Conservation (phyloP, 92 coral and sea anemone genomes). For the Virgularia gustaviana region DNA sequence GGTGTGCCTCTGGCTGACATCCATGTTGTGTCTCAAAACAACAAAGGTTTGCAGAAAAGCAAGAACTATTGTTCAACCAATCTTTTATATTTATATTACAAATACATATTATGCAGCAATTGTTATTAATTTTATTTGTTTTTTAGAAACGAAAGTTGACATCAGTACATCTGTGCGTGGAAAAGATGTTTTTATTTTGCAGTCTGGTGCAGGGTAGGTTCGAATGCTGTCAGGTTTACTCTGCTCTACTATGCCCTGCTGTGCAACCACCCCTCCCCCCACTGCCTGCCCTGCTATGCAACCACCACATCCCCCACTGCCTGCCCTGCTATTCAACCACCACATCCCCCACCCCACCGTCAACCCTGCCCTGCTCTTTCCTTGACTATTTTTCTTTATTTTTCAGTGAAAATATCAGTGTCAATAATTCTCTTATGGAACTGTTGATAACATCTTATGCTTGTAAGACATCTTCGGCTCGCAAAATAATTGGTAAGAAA, state of each 20-base stretch:
- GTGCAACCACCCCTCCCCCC: no score
- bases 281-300: no score
- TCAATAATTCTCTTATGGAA: conserved; percentile 94
- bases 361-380: no score
- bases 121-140: background rate
- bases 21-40: conserved; percentile 65
- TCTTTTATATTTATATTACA: background rate
- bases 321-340: no score
- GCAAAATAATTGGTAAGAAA: conserved; percentile 72
- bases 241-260: no score
- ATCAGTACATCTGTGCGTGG: conserved; percentile 84
- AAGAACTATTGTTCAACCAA: background rate
- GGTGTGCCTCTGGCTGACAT: conserved; percentile 78
- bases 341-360: no score
- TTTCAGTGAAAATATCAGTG: conserved; percentile 70
- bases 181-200: conserved; percentile 87
- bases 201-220: conserved; percentile 94
- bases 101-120: background rate
- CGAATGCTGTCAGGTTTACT: background rate
- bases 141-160: conserved; percentile 78
- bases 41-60: conserved; percentile 58
- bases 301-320: no score
- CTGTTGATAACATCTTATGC: conserved; percentile 88
- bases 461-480: conserved; percentile 91
- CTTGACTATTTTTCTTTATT: background rate